A percentile compares a stretch with the other conserved stretches of the same genome.
Conservation (phyloP, 2,888 invertebrate genomes). For the Copidosoma aretas region DNA sequence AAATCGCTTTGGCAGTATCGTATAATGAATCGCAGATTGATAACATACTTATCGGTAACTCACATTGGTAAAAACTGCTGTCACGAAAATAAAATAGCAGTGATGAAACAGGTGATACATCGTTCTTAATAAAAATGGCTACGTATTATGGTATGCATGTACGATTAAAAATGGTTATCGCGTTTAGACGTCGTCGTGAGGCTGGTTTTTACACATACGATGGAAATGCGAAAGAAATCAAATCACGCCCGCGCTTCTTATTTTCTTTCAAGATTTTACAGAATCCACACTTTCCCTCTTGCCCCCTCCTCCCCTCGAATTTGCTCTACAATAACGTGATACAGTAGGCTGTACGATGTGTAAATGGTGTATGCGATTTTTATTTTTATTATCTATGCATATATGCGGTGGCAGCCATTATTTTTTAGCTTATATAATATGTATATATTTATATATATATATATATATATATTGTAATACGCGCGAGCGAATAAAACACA, state of each 20-base stretch:
- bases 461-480: too few species aligned
- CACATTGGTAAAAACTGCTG: constrained; percentile 33
- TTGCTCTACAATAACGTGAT: constrained; percentile 19
- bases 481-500: constrained; percentile 32
- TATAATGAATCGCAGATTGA: constrained; percentile 41
- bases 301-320: background rate
- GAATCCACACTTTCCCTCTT: background rate
- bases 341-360: constrained; percentile 1
- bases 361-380: constrained; percentile 10
- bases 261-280: background rate
- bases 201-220: constrained; percentile 13
- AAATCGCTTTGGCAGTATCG: constrained; percentile 41
- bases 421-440: constrained; percentile 23
- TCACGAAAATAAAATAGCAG: constrained; percentile 20
- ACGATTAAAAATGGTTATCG: constrained; percentile 23
- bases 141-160: background rate
- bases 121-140: constrained; percentile 9
- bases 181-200: constrained; percentile 35
- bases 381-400: constrained; percentile 29
- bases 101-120: constrained; percentile 20
- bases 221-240: constrained; percentile 30
- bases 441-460: too few species aligned
- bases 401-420: constrained; percentile 40
- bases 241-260: constrained; percentile 14
- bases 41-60: constrained; percentile 45